A percentile compares a stretch with the other conserved stretches of the same genome.
Evolutionary conservation across 2,888 invertebrate species (phyloP).

Genomic region (Nephrotoma flavescens): DNA sequence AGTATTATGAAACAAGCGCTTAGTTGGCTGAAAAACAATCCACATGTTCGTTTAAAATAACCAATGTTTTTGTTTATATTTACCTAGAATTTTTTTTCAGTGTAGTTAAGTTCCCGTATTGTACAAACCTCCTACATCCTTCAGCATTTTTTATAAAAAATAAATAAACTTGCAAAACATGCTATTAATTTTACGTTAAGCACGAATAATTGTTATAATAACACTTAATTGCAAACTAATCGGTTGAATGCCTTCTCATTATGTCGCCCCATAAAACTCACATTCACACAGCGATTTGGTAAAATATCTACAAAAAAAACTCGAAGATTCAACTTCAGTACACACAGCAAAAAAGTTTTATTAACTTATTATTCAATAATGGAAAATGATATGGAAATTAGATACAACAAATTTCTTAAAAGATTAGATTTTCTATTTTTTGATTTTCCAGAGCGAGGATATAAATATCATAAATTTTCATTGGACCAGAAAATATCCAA

Average conservation of each 20-base stretch:
- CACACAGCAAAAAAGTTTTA: not conserved
- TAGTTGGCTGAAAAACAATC: too few species aligned
- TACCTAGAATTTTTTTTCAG: too few species aligned
- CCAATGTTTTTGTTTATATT: too few species aligned
- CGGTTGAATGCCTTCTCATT: not conserved
- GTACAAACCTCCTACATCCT: too few species aligned
- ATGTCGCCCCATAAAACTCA: not conserved
- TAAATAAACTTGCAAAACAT: too few species aligned
- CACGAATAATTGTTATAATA: not conserved
- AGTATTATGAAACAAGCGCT: too few species aligned
- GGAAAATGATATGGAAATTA: not conserved
- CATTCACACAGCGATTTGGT: not conserved
- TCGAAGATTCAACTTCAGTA: not conserved
- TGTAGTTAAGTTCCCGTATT: too few species aligned
- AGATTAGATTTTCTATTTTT: not conserved
- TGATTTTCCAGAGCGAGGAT: not conserved
- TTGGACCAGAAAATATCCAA: not conserved
- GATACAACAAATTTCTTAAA: not conserved
- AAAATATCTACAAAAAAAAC: not conserved
- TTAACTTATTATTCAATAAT: not conserved
- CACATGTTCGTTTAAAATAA: too few species aligned
- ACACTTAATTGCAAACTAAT: not conserved
- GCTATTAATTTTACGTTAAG: not conserved
- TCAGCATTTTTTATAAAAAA: too few species aligned
- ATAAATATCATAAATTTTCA: not conserved